Conservation (phyloP, 2,888 invertebrate genomes). For the Chalcis sispes region DNA sequence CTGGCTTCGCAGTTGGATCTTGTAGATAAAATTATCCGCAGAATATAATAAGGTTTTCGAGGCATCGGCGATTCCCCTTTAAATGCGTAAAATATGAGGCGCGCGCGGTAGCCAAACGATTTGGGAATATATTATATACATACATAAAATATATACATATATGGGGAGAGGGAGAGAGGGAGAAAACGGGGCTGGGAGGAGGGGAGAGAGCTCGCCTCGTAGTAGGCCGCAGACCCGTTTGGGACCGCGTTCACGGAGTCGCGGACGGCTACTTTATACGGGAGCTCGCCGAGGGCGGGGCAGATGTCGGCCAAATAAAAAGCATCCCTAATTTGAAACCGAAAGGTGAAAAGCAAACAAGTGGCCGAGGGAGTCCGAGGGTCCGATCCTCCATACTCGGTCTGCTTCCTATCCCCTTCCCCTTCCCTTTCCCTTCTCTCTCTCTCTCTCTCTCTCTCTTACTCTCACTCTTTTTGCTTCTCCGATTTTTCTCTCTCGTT, state of each 20-base stretch:
- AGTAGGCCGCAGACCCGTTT: constrained; percentile 63
- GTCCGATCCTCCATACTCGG: constrained; percentile 46
- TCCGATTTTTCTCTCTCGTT: constrained; percentile 1
- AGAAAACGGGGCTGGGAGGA: constrained; percentile 5
- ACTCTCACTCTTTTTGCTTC: constrained; percentile 23
- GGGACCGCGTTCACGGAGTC: constrained; percentile 50
- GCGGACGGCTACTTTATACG: constrained; percentile 65
- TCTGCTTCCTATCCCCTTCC: constrained; percentile 14
- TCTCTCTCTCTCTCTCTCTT: constrained; percentile 29
- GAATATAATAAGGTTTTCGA: constrained; percentile 26
- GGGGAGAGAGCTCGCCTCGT: too few species aligned
- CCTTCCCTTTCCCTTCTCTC: constrained; percentile 18
- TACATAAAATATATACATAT: neutral
- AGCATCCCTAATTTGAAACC: constrained; percentile 75
- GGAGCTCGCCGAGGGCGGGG: constrained; percentile 73
- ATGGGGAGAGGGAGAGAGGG: neutral
- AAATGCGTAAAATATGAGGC: constrained; percentile 42
- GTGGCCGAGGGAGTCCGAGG: constrained; percentile 64
- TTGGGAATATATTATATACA: constrained; percentile 29
- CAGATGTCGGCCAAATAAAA: constrained; percentile 74
- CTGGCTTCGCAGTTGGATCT: constrained; percentile 6
- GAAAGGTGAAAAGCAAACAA: constrained; percentile 73
- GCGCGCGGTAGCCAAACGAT: constrained; percentile 44
- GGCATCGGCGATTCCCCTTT: constrained; percentile 30
- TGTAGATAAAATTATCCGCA: constrained; percentile 32